Evolutionary conservation across 2,113 vertebrate genomes (phyloP).

Genomic region (Apteryx owenii): DNA sequence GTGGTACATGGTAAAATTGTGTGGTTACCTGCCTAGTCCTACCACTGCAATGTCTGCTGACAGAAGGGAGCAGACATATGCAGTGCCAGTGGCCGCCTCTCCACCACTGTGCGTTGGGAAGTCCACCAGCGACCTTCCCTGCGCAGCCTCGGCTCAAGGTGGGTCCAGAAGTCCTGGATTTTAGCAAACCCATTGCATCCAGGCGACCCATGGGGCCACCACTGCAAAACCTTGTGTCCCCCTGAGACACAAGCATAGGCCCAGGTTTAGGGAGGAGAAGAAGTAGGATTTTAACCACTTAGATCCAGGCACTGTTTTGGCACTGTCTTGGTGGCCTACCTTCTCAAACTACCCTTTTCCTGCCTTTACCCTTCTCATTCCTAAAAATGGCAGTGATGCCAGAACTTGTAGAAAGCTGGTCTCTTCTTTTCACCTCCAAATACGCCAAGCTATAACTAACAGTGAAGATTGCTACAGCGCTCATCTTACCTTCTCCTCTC

Average conservation of each 20-base stretch:
- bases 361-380: background rate
- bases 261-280: background rate
- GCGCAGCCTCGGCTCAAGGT: background rate
- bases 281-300: background rate
- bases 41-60: background rate
- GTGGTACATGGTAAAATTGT: background rate
- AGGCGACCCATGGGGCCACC: background rate
- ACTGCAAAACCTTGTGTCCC: background rate
- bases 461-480: background rate
- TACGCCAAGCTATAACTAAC: background rate
- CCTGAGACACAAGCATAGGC: background rate
- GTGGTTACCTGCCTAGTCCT: background rate
- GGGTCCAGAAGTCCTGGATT: background rate
- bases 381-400: background rate
- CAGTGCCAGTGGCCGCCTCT: background rate
- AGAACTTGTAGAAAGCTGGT: background rate
- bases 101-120: background rate
- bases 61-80: background rate
- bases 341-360: background rate
- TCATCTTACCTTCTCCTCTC: background rate
- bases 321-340: background rate
- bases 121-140: background rate
- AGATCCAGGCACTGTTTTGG: background rate
- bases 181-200: background rate
- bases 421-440: background rate